Evolutionary conservation across 2,797 vertebrate species (phyloP).

Genomic region (Catharus ustulatus): DNA sequence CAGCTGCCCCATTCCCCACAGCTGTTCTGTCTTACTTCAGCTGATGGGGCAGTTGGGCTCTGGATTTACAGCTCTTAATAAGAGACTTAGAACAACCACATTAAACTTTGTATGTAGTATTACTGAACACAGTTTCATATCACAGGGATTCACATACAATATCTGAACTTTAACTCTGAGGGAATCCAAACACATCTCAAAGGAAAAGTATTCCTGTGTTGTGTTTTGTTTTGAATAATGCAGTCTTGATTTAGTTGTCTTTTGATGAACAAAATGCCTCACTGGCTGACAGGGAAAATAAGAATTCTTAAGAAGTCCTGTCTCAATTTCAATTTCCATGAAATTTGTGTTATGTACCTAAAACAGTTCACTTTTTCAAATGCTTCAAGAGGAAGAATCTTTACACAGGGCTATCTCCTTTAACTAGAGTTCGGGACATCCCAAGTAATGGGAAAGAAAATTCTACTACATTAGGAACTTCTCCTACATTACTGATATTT

Average conservation of each 20-base stretch:
- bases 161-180: slow-evolving; percentile 7
- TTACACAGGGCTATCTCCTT: background rate
- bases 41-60: background rate
- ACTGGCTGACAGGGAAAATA: background rate
- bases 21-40: background rate
- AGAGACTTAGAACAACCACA: background rate
- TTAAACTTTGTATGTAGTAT: background rate
- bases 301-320: background rate
- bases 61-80: background rate
- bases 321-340: background rate
- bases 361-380: background rate
- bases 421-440: background rate
- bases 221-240: background rate
- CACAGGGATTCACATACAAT: background rate
- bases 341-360: background rate
- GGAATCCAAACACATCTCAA: background rate
- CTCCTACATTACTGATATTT: background rate
- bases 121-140: background rate
- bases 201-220: background rate
- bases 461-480: background rate
- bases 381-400: background rate
- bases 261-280: background rate
- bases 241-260: background rate
- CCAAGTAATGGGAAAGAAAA: background rate
- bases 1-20: background rate